phyloP scores from a whole-genome alignment of 2,797 vertebrate species.

The Sylvilagus floridanus region DNA sequence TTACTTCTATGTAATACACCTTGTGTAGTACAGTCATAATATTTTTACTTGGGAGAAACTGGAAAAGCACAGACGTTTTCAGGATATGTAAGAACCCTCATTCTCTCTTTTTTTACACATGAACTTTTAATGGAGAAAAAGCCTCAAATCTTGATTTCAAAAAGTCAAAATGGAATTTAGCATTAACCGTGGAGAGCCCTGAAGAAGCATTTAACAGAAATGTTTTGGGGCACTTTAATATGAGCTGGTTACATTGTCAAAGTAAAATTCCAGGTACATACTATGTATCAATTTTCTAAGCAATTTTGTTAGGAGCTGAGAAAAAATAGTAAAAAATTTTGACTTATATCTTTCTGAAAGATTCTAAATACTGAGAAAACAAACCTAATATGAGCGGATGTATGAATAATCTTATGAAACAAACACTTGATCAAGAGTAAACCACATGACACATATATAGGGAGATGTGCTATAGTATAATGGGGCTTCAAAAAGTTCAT shows the following conservation, averaged over 20 bases:
- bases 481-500: too few relatives aligned
- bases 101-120: conserved; percentile 33
- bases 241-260: neutral
- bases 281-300: neutral
- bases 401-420: conserved; percentile 30
- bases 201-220: neutral
- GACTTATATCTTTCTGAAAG: neutral
- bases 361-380: neutral
- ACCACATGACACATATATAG: neutral
- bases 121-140: neutral
- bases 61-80: neutral
- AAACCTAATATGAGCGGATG: neutral
- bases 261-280: neutral
- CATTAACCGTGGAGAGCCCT: neutral
- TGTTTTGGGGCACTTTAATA: neutral
- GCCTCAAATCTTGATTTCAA: neutral
- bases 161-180: neutral
- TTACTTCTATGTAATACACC: neutral
- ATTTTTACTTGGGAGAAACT: conserved; percentile 10
- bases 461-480: neutral
- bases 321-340: neutral
- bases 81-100: neutral
- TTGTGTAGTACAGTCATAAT: neutral
- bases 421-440: neutral
- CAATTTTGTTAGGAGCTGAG: neutral